Base-by-base conservation (phyloP, 2,113 vertebrate genomes). In the Prionailurus bengalensis region DNA sequence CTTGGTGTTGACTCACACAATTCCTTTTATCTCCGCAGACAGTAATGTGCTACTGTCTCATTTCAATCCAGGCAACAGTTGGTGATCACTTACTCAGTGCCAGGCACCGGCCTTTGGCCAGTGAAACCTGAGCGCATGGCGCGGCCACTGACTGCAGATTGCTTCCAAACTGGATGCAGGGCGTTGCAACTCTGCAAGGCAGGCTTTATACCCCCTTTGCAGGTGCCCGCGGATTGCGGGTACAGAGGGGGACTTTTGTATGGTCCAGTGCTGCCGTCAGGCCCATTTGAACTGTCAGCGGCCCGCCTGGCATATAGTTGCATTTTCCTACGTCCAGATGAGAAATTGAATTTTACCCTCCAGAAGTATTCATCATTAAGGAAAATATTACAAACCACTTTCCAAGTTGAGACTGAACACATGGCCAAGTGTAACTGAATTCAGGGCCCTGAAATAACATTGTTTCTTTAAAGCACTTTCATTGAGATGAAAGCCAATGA, bases 271-370 rank as follows among this genome's bases (percentile, higher is more conserved):
- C 78, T 93, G 9, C 0, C 48, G 80, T 71, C 71, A 48, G 92
- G 79, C 48, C 8, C 0, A 15, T 80, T 95, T 85, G 95, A 29
- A 36, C 87, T 81, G 94, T 66, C 76, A 82, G 9, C 91, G 81
- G 31, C 70, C 63, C 80, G 94, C 1, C 48, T 95, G 61, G 48
- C n/a, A 4, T 27, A 19, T 19, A 31, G 91, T n/a, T 58, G 74
- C 5, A 36, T 90, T 88, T 97, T 91, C 86, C 12, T 11, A 0
- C 89, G 87, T 76, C 89, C 97, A 92, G 51, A 42, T 93, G 79
- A 96, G 85, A 97, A 96, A 94, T 95, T 73, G 66, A 86, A 95
- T 74, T 91, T 97, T 88, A 84, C 68, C n/a, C 33, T 68, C 92
- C 45, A 97, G 53, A 97, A 92, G 73, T 61, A 70, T 88, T 96